Percentiles rank a stretch among this genome's conserved stretches.
Evolutionary conservation across 2,888 invertebrate genomes (phyloP).

Genomic region (Yponomeuta sedellus): DNA sequence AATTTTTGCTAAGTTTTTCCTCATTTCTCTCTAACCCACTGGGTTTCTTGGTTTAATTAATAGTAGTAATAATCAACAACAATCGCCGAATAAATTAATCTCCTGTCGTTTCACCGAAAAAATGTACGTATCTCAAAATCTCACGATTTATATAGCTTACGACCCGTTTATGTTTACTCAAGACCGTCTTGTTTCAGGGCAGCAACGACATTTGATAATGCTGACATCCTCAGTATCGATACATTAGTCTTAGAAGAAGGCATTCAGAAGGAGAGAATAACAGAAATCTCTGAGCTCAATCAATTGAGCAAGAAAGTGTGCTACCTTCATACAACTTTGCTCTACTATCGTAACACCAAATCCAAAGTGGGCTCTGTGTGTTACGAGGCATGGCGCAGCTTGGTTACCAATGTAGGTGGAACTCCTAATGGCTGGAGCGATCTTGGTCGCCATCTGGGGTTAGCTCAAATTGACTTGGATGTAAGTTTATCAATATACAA

Average conservation of each 20-base stretch:
- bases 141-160: no score
- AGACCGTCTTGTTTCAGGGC: conserved; percentile 44
- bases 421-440: conserved; percentile 60
- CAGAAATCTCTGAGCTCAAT: conserved; percentile 51
- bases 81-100: no score
- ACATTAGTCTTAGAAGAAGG: conserved; percentile 54
- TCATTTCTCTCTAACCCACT: no score
- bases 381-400: conserved; percentile 56
- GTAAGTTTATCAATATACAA: conserved; percentile 37
- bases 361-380: conserved; percentile 54
- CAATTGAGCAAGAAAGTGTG: conserved; percentile 56
- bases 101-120: no score
- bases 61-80: no score
- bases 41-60: no score
- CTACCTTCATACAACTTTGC: conserved; percentile 54
- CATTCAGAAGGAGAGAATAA: conserved; percentile 48
- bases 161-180: background rate
- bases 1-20: no score
- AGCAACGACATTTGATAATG: conserved; percentile 36
- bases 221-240: conserved; percentile 57
- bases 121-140: no score
- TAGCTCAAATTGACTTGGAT: conserved; percentile 57
- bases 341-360: conserved; percentile 59
- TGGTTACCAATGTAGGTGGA: conserved; percentile 59
- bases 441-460: conserved; percentile 51